phyloP scores from a whole-genome alignment of 2,113 vertebrate species.

The Sporophila hypoxantha region DNA sequence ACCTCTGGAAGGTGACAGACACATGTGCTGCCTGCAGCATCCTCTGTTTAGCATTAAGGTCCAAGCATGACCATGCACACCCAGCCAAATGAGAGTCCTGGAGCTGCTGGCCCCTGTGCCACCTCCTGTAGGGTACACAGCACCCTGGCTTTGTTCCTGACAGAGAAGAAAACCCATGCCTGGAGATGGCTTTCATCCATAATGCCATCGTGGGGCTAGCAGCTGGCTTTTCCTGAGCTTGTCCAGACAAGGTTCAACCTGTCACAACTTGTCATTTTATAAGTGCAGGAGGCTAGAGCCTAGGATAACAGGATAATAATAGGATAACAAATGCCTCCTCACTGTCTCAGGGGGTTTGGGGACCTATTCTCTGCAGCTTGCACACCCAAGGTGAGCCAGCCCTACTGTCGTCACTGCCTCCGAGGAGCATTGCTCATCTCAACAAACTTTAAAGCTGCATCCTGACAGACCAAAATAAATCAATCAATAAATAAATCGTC shows the following conservation, averaged over 20 bases:
- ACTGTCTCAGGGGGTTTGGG: neutral
- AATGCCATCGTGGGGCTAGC: neutral
- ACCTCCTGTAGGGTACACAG: neutral
- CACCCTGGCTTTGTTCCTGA: neutral
- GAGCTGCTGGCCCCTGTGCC: neutral
- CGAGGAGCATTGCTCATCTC: slow-evolving; percentile 25
- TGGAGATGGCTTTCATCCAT: neutral
- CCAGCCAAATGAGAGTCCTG: neutral
- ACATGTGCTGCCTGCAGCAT: neutral
- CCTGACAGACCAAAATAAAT: slow-evolving; percentile 62
- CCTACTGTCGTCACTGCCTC: slow-evolving; percentile 11
- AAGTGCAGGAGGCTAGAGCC: slow-evolving; percentile 1
- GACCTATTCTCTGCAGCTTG: neutral
- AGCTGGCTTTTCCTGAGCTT: neutral
- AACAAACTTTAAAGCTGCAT: slow-evolving; percentile 33
- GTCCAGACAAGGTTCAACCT: neutral
- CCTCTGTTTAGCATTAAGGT: neutral
- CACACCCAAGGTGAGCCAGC: neutral
- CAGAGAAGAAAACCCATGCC: neutral
- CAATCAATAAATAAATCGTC: slow-evolving; percentile 62
- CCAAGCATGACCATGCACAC: neutral
- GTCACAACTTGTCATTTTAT: neutral
- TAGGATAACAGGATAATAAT: neutral
- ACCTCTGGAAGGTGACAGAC: neutral
- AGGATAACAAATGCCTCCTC: slow-evolving; percentile 13